phyloP scores from a whole-genome alignment of 1,140 invertebrate genomes.

The Drosophila pallidifrons region DNA sequence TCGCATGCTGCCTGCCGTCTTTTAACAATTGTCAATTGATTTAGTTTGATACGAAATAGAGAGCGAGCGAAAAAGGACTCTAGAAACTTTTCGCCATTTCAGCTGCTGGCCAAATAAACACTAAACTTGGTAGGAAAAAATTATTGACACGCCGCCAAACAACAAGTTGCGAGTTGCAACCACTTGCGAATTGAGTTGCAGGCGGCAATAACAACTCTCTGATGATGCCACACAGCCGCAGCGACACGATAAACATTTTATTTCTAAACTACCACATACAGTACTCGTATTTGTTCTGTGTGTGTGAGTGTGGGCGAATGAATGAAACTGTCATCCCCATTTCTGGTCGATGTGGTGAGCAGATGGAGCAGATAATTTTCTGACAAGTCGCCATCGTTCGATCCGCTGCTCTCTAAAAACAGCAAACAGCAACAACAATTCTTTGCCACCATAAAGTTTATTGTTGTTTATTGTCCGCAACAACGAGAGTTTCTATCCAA shows the following conservation, averaged over 20 bases:
- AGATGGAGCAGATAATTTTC: slow-evolving; percentile 45
- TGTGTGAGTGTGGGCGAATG: background rate
- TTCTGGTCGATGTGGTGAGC: slow-evolving; percentile 38
- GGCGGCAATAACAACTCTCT: background rate
- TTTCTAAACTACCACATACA: slow-evolving; percentile 38
- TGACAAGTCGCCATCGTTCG: slow-evolving; percentile 38
- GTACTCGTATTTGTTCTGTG: background rate
- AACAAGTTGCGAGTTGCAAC: slow-evolving; percentile 39
- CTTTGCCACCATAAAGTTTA: slow-evolving; percentile 39
- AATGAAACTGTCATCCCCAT: slow-evolving; percentile 17
- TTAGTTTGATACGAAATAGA: slow-evolving; percentile 13
- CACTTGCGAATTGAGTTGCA: slow-evolving; percentile 24
- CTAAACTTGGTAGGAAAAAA: slow-evolving; percentile 30
- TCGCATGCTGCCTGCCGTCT: background rate
- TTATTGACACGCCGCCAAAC: slow-evolving; percentile 50
- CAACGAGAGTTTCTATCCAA: slow-evolving; percentile 16
- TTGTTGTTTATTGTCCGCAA: slow-evolving; percentile 43
- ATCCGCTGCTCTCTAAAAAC: slow-evolving; percentile 16
- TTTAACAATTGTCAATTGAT: slow-evolving; percentile 48
- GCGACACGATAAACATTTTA: slow-evolving; percentile 58
- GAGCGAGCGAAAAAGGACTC: background rate
- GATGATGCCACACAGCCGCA: slow-evolving; percentile 31
- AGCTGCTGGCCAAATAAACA: slow-evolving; percentile 39
- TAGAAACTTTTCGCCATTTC: slow-evolving; percentile 33
- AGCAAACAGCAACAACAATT: background rate